Base-by-base conservation (phyloP, 2,113 vertebrate genomes). In the Calyptommatus sinebrachiatus region DNA sequence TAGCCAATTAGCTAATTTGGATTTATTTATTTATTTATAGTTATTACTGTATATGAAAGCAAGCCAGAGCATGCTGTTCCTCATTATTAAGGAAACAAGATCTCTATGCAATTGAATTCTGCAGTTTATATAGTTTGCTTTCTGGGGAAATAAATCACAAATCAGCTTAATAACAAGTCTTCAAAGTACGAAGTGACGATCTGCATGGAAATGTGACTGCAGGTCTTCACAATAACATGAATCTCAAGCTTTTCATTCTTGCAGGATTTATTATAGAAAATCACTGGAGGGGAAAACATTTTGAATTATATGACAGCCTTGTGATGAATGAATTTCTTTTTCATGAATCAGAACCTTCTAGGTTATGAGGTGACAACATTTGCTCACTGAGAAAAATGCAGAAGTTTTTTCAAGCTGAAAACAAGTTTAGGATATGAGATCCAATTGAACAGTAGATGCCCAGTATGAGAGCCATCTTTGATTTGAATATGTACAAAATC, bases 91-190 rank as follows among this genome's bases (percentile, higher is more conserved):
- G 0, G 7, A 24, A 81, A 62, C 1, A 7, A 71, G 57, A 82
- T 76, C 71, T 83, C 76, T 79, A 68, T 0, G 0, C 68, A 89
- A 78, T 66, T 29, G 77, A 79, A 7, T 71, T 14, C 70, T 79
- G 81, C 67, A 48, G 50, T 73, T 76, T 75, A 50, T 86, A 86
- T 79, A 72, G 66, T 79, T 70, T 84, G 76, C 76, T 86, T 83
- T 73, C 86, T 18, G 71, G 70, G 73, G 86, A 88, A 89, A 83
- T 79, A 89, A 87, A 89, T 91, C 46, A 57, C 79, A 85, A 89
- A 85, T 83, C 77, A 85, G 77, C 77, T 45, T 46, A 75, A 86
- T 88, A 84, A 88, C 26, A 88, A 82, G 67, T 78, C 86, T 84
- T n/a, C 65, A 86, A 81, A 41, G 84, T 86, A 67, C 26, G 77